Percentiles rank a stretch among this genome's conserved stretches.
Conservation (phyloP, 2,888 invertebrate genomes). For the Lordiphosa andalusiaca region DNA sequence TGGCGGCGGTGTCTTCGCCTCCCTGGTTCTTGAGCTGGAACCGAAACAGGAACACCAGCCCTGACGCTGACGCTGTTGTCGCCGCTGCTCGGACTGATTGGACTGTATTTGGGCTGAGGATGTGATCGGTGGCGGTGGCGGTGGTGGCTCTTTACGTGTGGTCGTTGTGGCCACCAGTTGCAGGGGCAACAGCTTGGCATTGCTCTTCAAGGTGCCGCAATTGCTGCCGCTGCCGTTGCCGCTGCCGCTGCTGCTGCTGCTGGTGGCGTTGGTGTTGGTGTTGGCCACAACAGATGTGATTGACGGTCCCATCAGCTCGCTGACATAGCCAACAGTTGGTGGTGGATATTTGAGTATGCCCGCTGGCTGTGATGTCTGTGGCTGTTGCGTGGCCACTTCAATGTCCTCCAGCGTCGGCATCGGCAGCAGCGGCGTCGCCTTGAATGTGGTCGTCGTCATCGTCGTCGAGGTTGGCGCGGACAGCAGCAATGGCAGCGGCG, state of each 20-base stretch:
- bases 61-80: conserved; percentile 48
- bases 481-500: conserved; percentile 41
- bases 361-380: conserved; percentile 40
- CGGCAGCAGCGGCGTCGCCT: conserved; percentile 67
- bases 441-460: conserved; percentile 34
- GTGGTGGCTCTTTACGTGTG: conserved; percentile 42
- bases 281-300: conserved; percentile 20
- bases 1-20: conserved; percentile 52
- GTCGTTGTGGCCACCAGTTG: conserved; percentile 47
- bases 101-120: conserved; percentile 18
- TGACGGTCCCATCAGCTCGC: conserved; percentile 36
- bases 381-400: conserved; percentile 58
- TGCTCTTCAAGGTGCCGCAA: conserved; percentile 73
- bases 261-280: conserved; percentile 31
- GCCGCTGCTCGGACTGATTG: conserved; percentile 33
- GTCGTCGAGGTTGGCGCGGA: conserved; percentile 42
- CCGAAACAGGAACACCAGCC: conserved; percentile 63
- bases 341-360: conserved; percentile 47
- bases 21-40: conserved; percentile 23
- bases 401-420: conserved; percentile 77
- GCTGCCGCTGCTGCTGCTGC: conserved; percentile 59
- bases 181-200: conserved; percentile 61
- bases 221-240: conserved; percentile 40
- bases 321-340: conserved; percentile 41
- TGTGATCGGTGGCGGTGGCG: conserved; percentile 29